phyloP scores from a whole-genome alignment of 2,888 invertebrate species.

The Pandemis cinnamomeana region DNA sequence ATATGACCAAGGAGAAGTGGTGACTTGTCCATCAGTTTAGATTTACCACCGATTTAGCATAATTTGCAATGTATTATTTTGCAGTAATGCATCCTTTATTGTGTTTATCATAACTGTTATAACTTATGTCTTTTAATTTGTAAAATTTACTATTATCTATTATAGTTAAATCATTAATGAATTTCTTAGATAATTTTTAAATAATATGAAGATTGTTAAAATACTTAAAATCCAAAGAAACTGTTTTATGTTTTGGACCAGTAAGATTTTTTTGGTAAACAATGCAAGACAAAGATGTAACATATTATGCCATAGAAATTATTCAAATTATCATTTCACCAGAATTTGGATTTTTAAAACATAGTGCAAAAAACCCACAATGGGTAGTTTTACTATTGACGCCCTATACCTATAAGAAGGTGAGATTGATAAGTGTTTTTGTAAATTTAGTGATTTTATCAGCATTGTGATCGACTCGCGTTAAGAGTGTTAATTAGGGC shows the following conservation, averaged over 20 bases:
- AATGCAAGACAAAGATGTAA: not conserved
- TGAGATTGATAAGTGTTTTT: slow-evolving; percentile 8
- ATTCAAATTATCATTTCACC: not conserved
- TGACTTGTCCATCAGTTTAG: slow-evolving; percentile 75
- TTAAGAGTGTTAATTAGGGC: slow-evolving; percentile 51
- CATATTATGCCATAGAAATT: not conserved
- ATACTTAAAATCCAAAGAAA: not conserved
- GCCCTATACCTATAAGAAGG: not conserved
- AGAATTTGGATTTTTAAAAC: not conserved
- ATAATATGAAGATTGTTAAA: not conserved
- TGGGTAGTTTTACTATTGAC: not conserved
- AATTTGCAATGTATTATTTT: not conserved
- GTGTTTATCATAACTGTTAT: not conserved
- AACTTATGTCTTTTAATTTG: not conserved
- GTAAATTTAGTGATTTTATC: slow-evolving; percentile 22
- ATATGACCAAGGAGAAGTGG: slow-evolving; percentile 78
- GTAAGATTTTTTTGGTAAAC: not conserved
- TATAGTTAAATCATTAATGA: not conserved
- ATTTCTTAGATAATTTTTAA: not conserved
- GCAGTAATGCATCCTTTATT: slow-evolving; percentile 5
- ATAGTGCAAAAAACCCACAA: slow-evolving; percentile 1
- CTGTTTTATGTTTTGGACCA: not conserved
- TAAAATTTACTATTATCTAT: not conserved
- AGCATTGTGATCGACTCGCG: slow-evolving; percentile 56
- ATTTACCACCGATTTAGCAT: not conserved